These are phyloP conservation scores for Chorisops tibialis DNA, from an alignment of 2,888 invertebrate species.

Conservation along the genomic window DNA sequence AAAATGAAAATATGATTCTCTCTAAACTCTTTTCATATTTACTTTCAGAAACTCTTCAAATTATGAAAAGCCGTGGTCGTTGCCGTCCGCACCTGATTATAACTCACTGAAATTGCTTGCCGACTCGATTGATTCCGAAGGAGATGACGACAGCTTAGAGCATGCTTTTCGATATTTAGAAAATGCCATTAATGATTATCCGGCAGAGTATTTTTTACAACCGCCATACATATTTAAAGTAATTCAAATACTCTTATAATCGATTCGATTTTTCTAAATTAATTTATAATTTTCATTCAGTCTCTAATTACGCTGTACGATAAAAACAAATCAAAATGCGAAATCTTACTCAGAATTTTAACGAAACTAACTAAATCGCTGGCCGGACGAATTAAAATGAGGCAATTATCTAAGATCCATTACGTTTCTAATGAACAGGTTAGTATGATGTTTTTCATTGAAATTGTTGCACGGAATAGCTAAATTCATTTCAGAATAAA, in stretches of 20 bases:
- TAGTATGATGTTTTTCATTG: neutral
- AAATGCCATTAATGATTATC: slow-evolving; percentile 46
- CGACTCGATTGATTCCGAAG: slow-evolving; percentile 37
- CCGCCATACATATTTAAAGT: slow-evolving; percentile 45
- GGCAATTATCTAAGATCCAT: slow-evolving; percentile 35
- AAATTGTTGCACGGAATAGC: neutral
- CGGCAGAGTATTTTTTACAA: slow-evolving; percentile 48
- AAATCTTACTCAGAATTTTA: slow-evolving; percentile 38
- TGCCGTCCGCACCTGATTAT: slow-evolving; percentile 40
- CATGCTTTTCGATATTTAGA: slow-evolving; percentile 42
- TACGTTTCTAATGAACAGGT: slow-evolving; percentile 9
- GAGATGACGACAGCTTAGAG: slow-evolving; percentile 36
- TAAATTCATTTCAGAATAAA: slow-evolving; percentile 23
- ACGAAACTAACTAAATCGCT: slow-evolving; percentile 37
- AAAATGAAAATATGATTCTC: neutral
- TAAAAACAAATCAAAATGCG: slow-evolving; percentile 26
- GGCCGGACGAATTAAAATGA: slow-evolving; percentile 37
- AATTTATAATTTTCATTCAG: neutral
- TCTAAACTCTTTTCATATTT: neutral
- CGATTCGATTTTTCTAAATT: neutral
- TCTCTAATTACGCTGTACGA: slow-evolving; percentile 35
- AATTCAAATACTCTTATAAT: neutral
- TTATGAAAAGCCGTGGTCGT: slow-evolving; percentile 45
- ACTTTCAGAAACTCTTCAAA: slow-evolving; percentile 30
- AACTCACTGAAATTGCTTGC: slow-evolving; percentile 41